These are phyloP conservation scores for Cynoglossus semilaevis DNA, from an alignment of 2,113 vertebrate genomes.

Conservation along the genomic window DNA sequence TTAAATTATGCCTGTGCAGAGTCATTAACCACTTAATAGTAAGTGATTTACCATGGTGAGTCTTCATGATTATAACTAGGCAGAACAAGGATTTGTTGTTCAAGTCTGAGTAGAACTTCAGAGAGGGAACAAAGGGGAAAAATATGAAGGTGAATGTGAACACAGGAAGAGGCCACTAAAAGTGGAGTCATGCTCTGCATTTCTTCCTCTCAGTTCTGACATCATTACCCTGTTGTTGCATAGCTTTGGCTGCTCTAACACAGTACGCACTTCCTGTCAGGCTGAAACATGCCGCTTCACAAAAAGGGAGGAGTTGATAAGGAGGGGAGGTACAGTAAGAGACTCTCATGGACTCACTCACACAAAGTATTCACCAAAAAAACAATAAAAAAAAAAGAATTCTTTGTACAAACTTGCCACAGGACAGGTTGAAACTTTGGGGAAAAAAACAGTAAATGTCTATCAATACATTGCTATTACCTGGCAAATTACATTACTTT, in stretches of 20 bases:
- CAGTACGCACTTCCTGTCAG: slow-evolving; percentile 56
- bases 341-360: neutral
- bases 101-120: slow-evolving; percentile 13
- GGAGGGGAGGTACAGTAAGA: neutral
- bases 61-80: too few species aligned
- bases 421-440: too few species aligned
- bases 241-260: slow-evolving; percentile 28
- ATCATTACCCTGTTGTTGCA: slow-evolving; percentile 26
- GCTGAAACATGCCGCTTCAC: slow-evolving; percentile 29
- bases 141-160: slow-evolving; percentile 16
- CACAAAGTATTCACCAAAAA: neutral
- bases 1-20: neutral
- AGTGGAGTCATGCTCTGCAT: slow-evolving; percentile 30
- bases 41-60: neutral
- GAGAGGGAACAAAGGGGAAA: slow-evolving; percentile 17
- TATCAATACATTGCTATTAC: too few species aligned
- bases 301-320: slow-evolving; percentile 5
- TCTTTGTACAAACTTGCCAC: too few species aligned
- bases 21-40: neutral
- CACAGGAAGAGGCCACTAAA: slow-evolving; percentile 55
- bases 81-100: slow-evolving; percentile 13
- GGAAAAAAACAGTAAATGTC: too few species aligned
- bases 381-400: too few species aligned
- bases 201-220: slow-evolving; percentile 49
- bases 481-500: too few species aligned